Base-by-base conservation (phyloP, 2,113 vertebrate genomes). In the Telmatochromis sp. region DNA sequence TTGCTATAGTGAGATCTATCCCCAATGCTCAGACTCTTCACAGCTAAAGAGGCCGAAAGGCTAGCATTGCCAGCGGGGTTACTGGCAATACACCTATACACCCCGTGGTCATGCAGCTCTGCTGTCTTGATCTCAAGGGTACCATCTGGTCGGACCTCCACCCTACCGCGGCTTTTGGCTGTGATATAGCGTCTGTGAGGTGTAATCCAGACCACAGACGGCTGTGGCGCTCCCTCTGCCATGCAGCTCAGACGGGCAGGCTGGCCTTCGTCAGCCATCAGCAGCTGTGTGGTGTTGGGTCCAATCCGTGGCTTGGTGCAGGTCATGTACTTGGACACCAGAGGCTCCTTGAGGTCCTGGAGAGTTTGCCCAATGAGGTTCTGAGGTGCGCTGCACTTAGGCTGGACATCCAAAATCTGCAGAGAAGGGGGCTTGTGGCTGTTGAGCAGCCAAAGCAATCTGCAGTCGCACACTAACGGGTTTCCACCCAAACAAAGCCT, bases 41-140 rank as follows among this genome's bases (percentile, higher is more conserved):
- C 98, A 6, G 98, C 97, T 93, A 99, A 96, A 91, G 98, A 98
- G 58, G 98, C 98, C 1, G 97, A 97, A 96, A 98, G 96, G 90
- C 97, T 98, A 87, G 99, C 98, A 1, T 99, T 99, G 86, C 98
- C 98, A 26, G 98, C 98, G 0, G 98, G 98, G 7, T 99, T 99
- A 90, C 97, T 98, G 11, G 98, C 98, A 0, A 99, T 97, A 93
- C 98, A 99, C 94, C 97, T 95, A 94, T 99, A 99, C 89, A 98
- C 97, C 93, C 98, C 98, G 1, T 98, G 99, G 96, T 99, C 98
- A 92, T 98, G 98, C 50, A 98, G 96, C 96, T 99, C 98, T n/a
- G 97, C 98, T 2, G 98, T 96, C 91, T 98, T 98, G 94, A 99
- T 98, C 95, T 99, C 98, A 92, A 99, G 96, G 0, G 98, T 98